These are phyloP conservation scores for Metopia argyrocephala DNA, from an alignment of 2,888 invertebrate species.

Conservation along the genomic window DNA sequence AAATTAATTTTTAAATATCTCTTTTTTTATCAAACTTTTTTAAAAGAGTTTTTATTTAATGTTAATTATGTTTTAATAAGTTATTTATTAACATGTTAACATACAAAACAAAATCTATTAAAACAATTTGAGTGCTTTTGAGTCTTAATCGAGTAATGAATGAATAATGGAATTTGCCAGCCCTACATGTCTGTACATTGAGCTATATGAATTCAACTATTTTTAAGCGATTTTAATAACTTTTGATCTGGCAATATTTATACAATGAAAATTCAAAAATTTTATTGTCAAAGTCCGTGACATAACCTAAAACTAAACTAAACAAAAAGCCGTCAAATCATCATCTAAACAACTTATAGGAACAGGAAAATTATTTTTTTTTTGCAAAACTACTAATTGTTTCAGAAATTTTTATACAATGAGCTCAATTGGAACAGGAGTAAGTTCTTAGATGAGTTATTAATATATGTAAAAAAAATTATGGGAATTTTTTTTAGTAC, in stretches of 20 bases:
- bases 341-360: slow-evolving; percentile 67
- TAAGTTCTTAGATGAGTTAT: slow-evolving; percentile 80
- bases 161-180: too few relatives aligned
- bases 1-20: too few relatives aligned
- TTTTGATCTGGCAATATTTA: slow-evolving; percentile 58
- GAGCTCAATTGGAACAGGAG: slow-evolving; percentile 97
- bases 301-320: slow-evolving; percentile 65
- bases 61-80: too few relatives aligned
- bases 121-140: too few relatives aligned
- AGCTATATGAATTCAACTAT: too few relatives aligned
- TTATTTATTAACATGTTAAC: too few relatives aligned
- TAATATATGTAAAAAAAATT: not conserved
- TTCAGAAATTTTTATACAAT: slow-evolving; percentile 79
- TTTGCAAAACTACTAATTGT: slow-evolving; percentile 15
- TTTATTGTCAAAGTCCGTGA: slow-evolving; percentile 58
- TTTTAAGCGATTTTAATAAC: not conserved
- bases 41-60: too few relatives aligned
- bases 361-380: slow-evolving; percentile 54
- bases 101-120: too few relatives aligned
- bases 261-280: slow-evolving; percentile 70
- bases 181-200: too few relatives aligned
- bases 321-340: slow-evolving; percentile 77
- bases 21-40: too few relatives aligned
- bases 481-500: slow-evolving; percentile 83
- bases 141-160: too few relatives aligned